Evolutionary conservation across 2,797 vertebrate species (phyloP).

Genomic region (Microchirus variegatus): DNA sequence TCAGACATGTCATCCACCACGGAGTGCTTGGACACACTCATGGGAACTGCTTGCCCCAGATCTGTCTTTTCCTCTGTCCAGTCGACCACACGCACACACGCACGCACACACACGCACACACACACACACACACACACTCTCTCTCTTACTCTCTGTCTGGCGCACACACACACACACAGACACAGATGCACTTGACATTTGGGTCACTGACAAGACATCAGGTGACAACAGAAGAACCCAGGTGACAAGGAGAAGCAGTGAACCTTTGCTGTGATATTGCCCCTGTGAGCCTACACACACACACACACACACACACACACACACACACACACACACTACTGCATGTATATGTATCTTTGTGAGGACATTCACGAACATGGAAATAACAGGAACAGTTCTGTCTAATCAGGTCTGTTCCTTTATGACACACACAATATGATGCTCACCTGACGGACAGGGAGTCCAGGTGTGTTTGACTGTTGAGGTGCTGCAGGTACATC

Average conservation of each 20-base stretch:
- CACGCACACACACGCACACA: slow-evolving; percentile 36
- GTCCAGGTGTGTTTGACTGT: no score
- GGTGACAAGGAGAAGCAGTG: slow-evolving; percentile 74
- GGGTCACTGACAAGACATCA: slow-evolving; percentile 76
- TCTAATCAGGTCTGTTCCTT: no score
- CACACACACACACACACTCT: slow-evolving; percentile 47
- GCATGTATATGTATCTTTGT: not conserved
- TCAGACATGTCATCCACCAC: slow-evolving; percentile 70
- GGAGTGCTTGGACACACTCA: slow-evolving; percentile 60
- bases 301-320: slow-evolving; percentile 19
- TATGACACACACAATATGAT: no score
- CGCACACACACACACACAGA: slow-evolving; percentile 33
- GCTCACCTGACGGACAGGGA: no score
- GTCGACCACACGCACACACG: slow-evolving; percentile 56
- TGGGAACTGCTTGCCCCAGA: slow-evolving; percentile 77
- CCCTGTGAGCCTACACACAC: slow-evolving; percentile 52
- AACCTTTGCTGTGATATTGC: slow-evolving; percentile 70
- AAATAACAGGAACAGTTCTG: no score
- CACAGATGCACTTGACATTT: slow-evolving; percentile 74
- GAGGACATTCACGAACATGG: not conserved
- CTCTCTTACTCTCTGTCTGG: not conserved
- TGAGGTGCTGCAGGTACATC: no score
- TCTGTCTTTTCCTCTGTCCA: slow-evolving; percentile 72
- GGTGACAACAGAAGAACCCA: slow-evolving; percentile 73
- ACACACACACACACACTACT: slow-evolving; percentile 9